Evolutionary conservation across 2,113 vertebrate genomes (phyloP).

Genomic region (Phainopepla nitens): DNA sequence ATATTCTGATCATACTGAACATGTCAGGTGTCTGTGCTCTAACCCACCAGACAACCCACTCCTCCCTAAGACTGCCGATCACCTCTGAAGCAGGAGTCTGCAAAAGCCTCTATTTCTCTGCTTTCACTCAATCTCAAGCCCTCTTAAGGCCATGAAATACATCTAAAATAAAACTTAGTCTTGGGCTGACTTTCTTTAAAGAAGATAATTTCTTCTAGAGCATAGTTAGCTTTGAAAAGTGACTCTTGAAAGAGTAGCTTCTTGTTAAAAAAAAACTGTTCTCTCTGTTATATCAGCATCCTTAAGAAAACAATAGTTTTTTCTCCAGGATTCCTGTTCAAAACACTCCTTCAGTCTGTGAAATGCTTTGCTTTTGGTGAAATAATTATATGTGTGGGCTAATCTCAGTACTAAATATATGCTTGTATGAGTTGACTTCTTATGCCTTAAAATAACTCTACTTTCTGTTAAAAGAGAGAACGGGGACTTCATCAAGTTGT

Average conservation of each 20-base stretch:
- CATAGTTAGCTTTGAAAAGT: neutral
- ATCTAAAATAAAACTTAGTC: neutral
- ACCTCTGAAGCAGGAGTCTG: neutral
- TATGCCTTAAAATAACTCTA: neutral
- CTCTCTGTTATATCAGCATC: neutral
- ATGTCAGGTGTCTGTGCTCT: neutral
- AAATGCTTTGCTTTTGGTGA: neutral
- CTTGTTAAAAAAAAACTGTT: neutral
- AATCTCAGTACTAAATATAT: neutral
- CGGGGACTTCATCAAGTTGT: neutral
- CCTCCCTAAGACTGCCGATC: neutral
- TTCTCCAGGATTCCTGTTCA: neutral
- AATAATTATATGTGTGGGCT: neutral
- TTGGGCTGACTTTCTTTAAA: neutral
- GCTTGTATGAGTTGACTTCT: neutral
- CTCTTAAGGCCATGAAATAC: neutral
- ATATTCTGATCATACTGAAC: neutral
- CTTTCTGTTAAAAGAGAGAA: neutral
- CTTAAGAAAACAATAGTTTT: neutral
- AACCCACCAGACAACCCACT: neutral
- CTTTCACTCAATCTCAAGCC: neutral
- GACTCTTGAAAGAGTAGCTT: neutral
- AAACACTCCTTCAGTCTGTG: neutral
- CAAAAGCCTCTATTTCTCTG: neutral
- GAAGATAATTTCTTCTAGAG: neutral